phyloP scores from a whole-genome alignment of 2,113 vertebrate genomes.

The Meriones unguiculatus region DNA sequence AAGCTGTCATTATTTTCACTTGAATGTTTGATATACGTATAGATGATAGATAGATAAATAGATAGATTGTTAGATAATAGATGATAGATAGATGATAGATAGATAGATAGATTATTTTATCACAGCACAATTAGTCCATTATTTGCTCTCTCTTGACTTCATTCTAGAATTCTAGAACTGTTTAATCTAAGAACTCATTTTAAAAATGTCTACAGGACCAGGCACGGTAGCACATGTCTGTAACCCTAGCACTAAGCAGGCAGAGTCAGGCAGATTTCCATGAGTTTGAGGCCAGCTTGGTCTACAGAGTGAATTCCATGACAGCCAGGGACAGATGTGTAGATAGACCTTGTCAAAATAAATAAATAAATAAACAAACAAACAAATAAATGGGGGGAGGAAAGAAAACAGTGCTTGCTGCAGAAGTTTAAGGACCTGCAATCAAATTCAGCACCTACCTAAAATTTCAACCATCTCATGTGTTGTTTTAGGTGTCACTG shows the following conservation, averaged over 20 bases:
- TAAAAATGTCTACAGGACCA: neutral
- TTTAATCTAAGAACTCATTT: constrained; percentile 17
- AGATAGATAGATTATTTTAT: neutral
- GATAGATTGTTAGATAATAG: too few species aligned
- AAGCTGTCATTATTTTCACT: neutral
- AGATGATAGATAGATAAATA: too few species aligned
- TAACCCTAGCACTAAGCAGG: too few species aligned
- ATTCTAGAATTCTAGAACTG: too few species aligned
- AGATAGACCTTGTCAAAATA: neutral
- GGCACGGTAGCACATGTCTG: too few species aligned
- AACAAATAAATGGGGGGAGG: too few species aligned
- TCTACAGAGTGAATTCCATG: neutral
- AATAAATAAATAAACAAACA: neutral
- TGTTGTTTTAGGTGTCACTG: constrained; percentile 13
- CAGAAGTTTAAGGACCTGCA: neutral
- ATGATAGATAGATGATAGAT: neutral
- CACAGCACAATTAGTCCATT: neutral
- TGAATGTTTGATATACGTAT: neutral
- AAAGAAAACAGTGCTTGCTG: neutral
- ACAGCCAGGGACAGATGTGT: neutral
- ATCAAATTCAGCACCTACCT: neutral
- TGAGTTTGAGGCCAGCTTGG: neutral
- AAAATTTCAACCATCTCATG: neutral
- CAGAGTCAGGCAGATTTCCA: too few species aligned
- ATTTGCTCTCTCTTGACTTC: constrained; percentile 34